Conservation (phyloP, 2,888 invertebrate genomes). For the Heterodera filipjevi region DNA sequence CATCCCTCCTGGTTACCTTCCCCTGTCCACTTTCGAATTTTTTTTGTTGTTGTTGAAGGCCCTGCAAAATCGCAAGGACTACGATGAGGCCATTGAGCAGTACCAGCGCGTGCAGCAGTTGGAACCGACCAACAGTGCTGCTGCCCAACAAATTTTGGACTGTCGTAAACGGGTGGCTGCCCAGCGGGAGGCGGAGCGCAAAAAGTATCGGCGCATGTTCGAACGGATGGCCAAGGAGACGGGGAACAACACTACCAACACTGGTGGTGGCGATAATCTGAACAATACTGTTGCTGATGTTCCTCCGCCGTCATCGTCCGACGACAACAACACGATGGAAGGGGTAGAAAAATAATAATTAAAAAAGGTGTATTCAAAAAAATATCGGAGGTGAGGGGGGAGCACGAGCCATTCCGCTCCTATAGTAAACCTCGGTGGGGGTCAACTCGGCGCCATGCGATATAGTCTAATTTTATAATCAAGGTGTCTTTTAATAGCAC, state of each 20-base stretch:
- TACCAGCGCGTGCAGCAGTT: slow-evolving; percentile 78
- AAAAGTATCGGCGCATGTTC: slow-evolving; percentile 90
- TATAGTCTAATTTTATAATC: too few relatives aligned
- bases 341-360: too few relatives aligned
- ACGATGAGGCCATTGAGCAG: slow-evolving; percentile 77
- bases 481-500: too few relatives aligned
- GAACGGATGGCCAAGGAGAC: slow-evolving; percentile 72
- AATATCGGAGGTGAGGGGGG: too few relatives aligned
- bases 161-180: slow-evolving; percentile 78
- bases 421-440: too few relatives aligned
- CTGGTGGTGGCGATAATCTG: neutral
- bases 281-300: too few relatives aligned
- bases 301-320: too few relatives aligned
- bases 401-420: too few relatives aligned
- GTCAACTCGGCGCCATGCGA: too few relatives aligned
- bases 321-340: too few relatives aligned
- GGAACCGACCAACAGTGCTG: slow-evolving; percentile 79
- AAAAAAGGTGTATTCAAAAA: too few relatives aligned
- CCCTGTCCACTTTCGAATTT: neutral
- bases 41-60: slow-evolving; percentile 70
- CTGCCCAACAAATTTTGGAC: slow-evolving; percentile 68
- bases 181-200: slow-evolving; percentile 76
- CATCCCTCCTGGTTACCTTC: too few relatives aligned
- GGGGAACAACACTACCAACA: neutral
- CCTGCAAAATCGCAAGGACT: slow-evolving; percentile 76